Conservation (phyloP, 2,797 vertebrate genomes). For the Labeo calbasu region DNA sequence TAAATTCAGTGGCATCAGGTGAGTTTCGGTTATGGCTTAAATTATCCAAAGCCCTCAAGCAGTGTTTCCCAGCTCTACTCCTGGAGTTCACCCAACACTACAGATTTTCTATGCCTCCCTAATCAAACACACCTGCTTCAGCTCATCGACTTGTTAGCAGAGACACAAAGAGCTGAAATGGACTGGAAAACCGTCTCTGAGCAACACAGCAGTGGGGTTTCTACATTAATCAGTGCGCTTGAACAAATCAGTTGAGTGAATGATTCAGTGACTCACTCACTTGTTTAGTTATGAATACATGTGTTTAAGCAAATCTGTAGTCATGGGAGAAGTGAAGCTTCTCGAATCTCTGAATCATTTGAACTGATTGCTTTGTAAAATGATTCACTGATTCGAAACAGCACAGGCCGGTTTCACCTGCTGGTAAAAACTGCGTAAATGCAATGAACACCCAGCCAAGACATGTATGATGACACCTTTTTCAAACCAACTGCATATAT, state of each 20-base stretch:
- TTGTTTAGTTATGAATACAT: background rate
- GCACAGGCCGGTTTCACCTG: background rate
- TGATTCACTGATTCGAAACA: background rate
- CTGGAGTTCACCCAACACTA: slow-evolving; percentile 13
- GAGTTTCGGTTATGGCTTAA: background rate
- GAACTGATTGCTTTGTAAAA: background rate
- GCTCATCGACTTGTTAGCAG: background rate
- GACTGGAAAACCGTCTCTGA: background rate
- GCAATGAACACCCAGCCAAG: background rate
- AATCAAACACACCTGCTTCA: slow-evolving; percentile 21
- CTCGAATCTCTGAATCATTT: background rate
- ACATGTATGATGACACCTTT: background rate
- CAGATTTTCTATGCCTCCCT: background rate
- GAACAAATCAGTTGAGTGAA: background rate
- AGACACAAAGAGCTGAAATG: background rate
- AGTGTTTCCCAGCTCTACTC: background rate
- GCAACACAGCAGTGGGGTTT: background rate
- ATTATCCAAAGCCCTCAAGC: background rate
- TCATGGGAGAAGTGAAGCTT: background rate
- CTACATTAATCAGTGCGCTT: background rate
- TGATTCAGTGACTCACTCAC: background rate
- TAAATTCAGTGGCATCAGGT: background rate
- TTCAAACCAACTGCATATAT: background rate
- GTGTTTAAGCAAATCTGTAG: background rate
- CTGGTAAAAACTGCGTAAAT: background rate